Evolutionary conservation across 1,140 invertebrate genomes (phyloP).

Genomic region (Grapholita molesta): DNA sequence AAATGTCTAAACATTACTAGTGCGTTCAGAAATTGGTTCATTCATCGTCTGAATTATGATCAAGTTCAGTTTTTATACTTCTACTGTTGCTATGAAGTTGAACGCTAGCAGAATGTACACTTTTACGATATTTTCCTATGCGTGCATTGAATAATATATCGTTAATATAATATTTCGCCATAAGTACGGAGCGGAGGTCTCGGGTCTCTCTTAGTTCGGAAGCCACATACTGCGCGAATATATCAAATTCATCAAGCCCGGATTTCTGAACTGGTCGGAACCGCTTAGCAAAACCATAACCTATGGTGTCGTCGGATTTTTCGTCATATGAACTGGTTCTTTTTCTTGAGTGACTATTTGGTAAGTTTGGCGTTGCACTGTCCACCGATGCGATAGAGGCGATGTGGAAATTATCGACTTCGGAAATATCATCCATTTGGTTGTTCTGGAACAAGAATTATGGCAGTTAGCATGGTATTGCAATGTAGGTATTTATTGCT

Average conservation of each 20-base stretch:
- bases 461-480: not conserved
- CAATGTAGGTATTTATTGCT: no score
- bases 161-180: conserved; percentile 19
- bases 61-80: not conserved
- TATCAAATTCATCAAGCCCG: conserved; percentile 15
- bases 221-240: conserved; percentile 20
- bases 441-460: not conserved
- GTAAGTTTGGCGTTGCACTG: not conserved
- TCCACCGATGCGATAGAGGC: not conserved
- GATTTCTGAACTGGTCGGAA: not conserved
- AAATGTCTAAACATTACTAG: no score
- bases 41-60: not conserved
- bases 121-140: not conserved
- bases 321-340: not conserved
- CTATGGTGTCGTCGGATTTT: not conserved
- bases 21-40: not conserved
- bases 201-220: conserved; percentile 13
- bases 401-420: not conserved
- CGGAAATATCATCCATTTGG: not conserved
- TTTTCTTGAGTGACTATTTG: not conserved
- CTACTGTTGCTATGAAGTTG: not conserved
- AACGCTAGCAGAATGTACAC: not conserved
- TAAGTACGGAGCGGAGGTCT: not conserved
- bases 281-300: not conserved
- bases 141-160: conserved; percentile 5